Evolutionary conservation across 2,113 vertebrate species (phyloP), one percentile per base, ranked within the genome.

Genomic region (Pleuronectes platessa): DNA sequence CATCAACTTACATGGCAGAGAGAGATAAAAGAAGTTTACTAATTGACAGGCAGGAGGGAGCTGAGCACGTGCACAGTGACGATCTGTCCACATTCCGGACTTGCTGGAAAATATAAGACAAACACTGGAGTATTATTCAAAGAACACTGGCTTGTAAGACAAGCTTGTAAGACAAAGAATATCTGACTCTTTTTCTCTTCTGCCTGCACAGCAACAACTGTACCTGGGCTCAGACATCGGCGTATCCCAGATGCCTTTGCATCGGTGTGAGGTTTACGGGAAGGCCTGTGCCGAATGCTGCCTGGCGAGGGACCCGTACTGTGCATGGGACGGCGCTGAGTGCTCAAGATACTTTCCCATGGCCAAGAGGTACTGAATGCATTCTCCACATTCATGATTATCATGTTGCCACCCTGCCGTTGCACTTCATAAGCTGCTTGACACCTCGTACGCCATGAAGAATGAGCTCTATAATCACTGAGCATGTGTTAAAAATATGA

Each of bases 291-390:
- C 97, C 0, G 98, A 99, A 80, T 99, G 98, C 79, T 99, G 98
- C 89, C 95, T 99, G 18, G 98, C 98, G 1, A 93, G 97, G 72
- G 98, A 99, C 89, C 98, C 98, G 14, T 99, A 99, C 89, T 99
- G 98, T 47, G 98, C 98, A 82, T 99, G 98, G 98, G 98, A 99
- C 20, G 98, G 98, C 60, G 93, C 95, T 0, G 95, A 97, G 8
- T 99, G 98, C 84, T 99, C 98, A n/a, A 95, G 98, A 90, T 99
- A 99, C 87, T 99, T 99, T 80, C 98, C 98, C 70, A 96, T 97
- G 83, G 96, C 98, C 40, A 99, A 99, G 88, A 98, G 98, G 98
- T 99, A 95, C 21, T n/a, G 23, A 69, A 63, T n/a, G 51, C 27
- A 76, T 24, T 20, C 54, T 20, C 35, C 11, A 70, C 31, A 37